Evolutionary conservation across 2,888 invertebrate genomes (phyloP), one percentile per base, ranked within the genome.

Genomic region (Patella pellucida): DNA sequence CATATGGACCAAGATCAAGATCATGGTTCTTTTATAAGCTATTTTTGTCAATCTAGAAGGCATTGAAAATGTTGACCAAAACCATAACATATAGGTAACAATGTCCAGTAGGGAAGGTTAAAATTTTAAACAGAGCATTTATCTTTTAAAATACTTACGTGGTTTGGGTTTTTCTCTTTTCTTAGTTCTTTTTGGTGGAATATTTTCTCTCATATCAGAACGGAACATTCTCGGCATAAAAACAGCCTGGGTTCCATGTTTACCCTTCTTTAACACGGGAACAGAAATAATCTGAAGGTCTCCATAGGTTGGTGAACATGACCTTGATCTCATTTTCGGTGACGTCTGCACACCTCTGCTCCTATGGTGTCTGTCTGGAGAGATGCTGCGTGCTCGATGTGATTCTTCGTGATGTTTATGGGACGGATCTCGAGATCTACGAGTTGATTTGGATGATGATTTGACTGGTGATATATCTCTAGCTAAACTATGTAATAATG

Each of bases 401-500:
- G 62, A 23, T 23, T 62, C 62, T 19, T 62, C 62, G 23, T 19
- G 62, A 23, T 62, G 23, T 23, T 23, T 23, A 12, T 19, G 11
- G 19, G 23, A 23, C 19, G 62, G 62, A 23, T 62, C 62, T 62
- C 62, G 19, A 3, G 62, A 12, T 14, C 19, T 62, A 14, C 23
- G 23, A 19, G 62, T 23, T 62, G 62, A 62, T 23, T 62, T 62
- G 62, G 62, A 62, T 2, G 56, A 62, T 19, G 19, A 23, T 62
- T 62, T 62, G 23, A 62, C 62, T 62, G 62, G 62, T 19, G 62
- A 62, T 23, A 62, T 62, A 62, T 62, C 23, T 62, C 62, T 62
- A 7, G 62, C 19, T 62, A 62, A 62, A 11, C 62, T 23, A 23
- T 62, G 19, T 62, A 62, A 62, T 23, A 62, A 62, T 23, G 62